Conservation (phyloP, 2,113 vertebrate genomes). For the Manacus vitellinus region DNA sequence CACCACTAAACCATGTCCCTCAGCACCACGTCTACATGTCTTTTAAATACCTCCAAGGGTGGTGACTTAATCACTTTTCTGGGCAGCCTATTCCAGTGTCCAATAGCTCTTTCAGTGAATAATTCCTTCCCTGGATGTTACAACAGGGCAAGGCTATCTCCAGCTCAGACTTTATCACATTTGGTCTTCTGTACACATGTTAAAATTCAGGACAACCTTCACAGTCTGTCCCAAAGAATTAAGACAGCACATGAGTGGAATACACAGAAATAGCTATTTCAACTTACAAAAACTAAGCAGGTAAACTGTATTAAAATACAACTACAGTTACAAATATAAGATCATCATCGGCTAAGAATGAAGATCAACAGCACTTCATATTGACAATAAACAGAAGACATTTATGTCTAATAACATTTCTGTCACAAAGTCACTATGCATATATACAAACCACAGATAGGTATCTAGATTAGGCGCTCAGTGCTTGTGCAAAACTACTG, state of each 20-base stretch:
- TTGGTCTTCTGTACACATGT: background rate
- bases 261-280: background rate
- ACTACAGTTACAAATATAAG: background rate
- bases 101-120: background rate
- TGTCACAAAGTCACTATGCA: background rate
- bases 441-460: background rate
- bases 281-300: background rate
- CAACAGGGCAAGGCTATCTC: background rate
- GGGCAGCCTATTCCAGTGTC: background rate
- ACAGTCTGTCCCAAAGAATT: background rate
- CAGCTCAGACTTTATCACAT: background rate
- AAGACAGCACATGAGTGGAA: background rate
- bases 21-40: accelerated
- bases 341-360: background rate
- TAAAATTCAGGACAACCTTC: background rate
- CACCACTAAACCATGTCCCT: background rate
- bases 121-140: background rate
- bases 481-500: background rate
- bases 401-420: background rate
- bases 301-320: background rate
- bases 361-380: background rate
- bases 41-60: background rate
- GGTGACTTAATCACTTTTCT: background rate
- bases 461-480: background rate
- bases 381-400: background rate